Evolutionary conservation across 2,797 vertebrate species (phyloP), one percentile per base, ranked within the genome.

Genomic region (Crocodylus rhombifer): DNA sequence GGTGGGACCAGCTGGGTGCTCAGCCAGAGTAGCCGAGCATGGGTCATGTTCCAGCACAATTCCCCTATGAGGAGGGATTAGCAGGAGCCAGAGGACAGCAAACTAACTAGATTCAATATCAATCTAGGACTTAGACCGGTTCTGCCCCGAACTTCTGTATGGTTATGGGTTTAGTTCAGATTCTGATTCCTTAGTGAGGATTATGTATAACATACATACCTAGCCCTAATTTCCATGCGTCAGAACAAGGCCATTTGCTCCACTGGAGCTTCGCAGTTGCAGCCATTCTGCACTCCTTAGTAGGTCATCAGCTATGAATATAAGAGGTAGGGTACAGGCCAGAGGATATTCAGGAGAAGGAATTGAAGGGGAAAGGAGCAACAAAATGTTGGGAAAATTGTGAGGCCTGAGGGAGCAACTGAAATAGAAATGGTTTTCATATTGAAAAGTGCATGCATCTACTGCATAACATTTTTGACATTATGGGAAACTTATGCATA

Each of bases 161-260:
- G 42, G 42, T 51, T 51, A 51, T 3, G 10, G 42, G 42, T 51
- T 51, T 51, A 7, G 42, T 11, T 51, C 42, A 3, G 77, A 21
- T 0, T 5, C 17, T 56, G 26, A 1, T 65, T 17, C 76, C 8
- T 64, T 17, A 60, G 33, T 65, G 85, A 62, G 13, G 56, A 20
- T 3, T 0, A 15, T 2, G 2, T 25, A 6, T 0, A 0, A 0
- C 1, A 6, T 1, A 5, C 33, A 36, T 23, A 28, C 33, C 71
- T 87, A 65, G 69, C 12, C 14, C 33, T 63, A 90, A 26, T 64
- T 13, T 28, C 60, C 42, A 51, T 51, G 42, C 2, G 36, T 21
- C 36, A 73, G 36, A 42, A 51, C 36, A 51, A 14, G 36, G 21
- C 7, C 69, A 51, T 14, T 36, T 33, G 14, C 3, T 4, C 14